A percentile compares a stretch with the other conserved stretches of the same genome.
Conservation (phyloP, 1,140 invertebrate species). For the Chelonus insularis region DNA sequence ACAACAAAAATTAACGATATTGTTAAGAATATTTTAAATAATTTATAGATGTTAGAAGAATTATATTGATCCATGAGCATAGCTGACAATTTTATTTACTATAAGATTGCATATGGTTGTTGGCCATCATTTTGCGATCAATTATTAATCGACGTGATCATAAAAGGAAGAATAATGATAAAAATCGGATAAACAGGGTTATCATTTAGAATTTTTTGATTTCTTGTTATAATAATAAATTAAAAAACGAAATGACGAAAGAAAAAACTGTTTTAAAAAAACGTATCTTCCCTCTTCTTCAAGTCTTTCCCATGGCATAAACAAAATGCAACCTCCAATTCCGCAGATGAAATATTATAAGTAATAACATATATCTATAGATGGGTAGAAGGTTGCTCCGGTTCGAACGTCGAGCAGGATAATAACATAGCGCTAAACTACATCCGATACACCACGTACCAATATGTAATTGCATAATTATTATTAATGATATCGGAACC, state of each 20-base stretch:
- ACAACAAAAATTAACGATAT: no score
- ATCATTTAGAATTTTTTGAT: no score
- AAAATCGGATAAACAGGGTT: no score
- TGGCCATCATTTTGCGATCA: no score
- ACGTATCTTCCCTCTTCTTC: constrained; percentile 34
- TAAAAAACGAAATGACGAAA: background rate
- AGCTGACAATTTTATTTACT: no score
- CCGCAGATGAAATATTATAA: constrained; percentile 63
- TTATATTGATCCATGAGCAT: no score
- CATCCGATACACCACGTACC: constrained; percentile 46
- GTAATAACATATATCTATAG: constrained; percentile 61
- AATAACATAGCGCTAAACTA: constrained; percentile 62
- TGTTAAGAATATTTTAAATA: no score
- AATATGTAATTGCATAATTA: constrained; percentile 63
- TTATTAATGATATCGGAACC: constrained; percentile 61
- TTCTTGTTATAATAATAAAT: background rate
- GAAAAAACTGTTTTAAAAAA: background rate
- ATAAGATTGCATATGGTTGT: no score
- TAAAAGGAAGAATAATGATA: no score
- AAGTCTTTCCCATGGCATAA: constrained; percentile 59
- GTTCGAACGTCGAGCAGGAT: constrained; percentile 45
- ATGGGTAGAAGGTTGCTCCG: constrained; percentile 29
- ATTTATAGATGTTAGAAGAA: no score
- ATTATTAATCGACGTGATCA: no score
- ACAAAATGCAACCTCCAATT: constrained; percentile 62